phyloP scores from a whole-genome alignment of 1,140 invertebrate genomes.

The Orchesella cincta region DNA sequence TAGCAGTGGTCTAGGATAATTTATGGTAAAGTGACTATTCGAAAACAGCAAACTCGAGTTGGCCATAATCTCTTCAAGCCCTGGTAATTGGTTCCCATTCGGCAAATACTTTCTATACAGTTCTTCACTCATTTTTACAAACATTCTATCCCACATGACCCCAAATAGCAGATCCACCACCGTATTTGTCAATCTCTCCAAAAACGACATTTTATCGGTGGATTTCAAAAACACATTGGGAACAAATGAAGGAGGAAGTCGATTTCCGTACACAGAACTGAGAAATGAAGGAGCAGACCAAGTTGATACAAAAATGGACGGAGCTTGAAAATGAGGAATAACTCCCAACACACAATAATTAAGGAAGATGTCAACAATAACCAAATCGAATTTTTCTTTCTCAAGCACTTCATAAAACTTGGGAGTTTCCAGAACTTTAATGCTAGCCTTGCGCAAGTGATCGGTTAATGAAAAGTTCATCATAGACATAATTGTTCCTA shows the following conservation, averaged over 20 bases:
- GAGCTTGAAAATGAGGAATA: slow-evolving; percentile 61
- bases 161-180: slow-evolving; percentile 13
- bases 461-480: neutral
- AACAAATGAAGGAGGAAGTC: slow-evolving; percentile 63
- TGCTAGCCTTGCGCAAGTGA: neutral
- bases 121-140: neutral
- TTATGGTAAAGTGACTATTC: slow-evolving; percentile 59
- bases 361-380: slow-evolving; percentile 51
- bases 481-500: neutral
- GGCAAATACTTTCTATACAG: slow-evolving; percentile 49
- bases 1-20: slow-evolving; percentile 56
- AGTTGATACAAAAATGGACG: slow-evolving; percentile 63
- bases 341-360: slow-evolving; percentile 51
- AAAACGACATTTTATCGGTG: slow-evolving; percentile 58
- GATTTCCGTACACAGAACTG: slow-evolving; percentile 60
- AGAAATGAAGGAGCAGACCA: slow-evolving; percentile 65
- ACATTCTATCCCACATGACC: slow-evolving; percentile 36
- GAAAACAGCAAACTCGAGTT: slow-evolving; percentile 57
- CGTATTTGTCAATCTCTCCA: slow-evolving; percentile 45
- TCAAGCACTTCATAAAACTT: neutral
- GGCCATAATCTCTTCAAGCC: slow-evolving; percentile 54
- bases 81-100: neutral
- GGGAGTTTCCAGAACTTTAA: neutral
- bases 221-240: slow-evolving; percentile 61
- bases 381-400: slow-evolving; percentile 48